Base-by-base conservation (phyloP, 2,113 vertebrate genomes). In the Menidia beryllina region DNA sequence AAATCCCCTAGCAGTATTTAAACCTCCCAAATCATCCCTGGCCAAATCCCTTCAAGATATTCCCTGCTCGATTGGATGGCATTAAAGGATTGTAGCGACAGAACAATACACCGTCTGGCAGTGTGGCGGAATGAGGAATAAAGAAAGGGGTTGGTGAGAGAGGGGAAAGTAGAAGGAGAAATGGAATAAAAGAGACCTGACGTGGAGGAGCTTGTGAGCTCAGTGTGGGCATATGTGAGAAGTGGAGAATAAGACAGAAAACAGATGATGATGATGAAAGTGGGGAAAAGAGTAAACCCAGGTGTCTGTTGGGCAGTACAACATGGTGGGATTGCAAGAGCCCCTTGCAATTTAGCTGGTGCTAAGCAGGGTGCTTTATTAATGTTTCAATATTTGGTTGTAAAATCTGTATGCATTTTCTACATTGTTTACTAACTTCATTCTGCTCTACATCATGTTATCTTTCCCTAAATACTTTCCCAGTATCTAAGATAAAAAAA, bases 1-100 rank as follows among this genome's bases (percentile, higher is more conserved):
- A 92, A 93, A 94, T 93, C 92, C 91, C 69, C 72, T 52, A 54
- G 77, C 86, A 79, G 87, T 91, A 91, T 92, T 93, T 93, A 94
- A 93, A 93, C 83, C 90, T 83, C 89, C 83, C 82, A 91, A 93
- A 93, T 94, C 91, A 93, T 88, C 88, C 84, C 85, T 59, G 72
- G 73, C 88, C 87, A 94, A 94, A 94, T 93, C 93, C 93, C 88
- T 89, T 93, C 91, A 93, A 94, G 91, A 93, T 93, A 92, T 92
- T 91, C 92, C 87, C 78, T 45, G 86, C 89, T 93, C 83, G 86
- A 93, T 93, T 92, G 93, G 90, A 87, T 82, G 85, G 92, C 89
- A 93, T 94, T 93, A 94, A 89, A 77, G 91, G 93, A 93, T 93
- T 86, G 90, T 88, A 75, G 84, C 43, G 72, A 88, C 88, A 81